phyloP scores from a whole-genome alignment of 2,113 vertebrate species.

The Clarias batrachus region DNA sequence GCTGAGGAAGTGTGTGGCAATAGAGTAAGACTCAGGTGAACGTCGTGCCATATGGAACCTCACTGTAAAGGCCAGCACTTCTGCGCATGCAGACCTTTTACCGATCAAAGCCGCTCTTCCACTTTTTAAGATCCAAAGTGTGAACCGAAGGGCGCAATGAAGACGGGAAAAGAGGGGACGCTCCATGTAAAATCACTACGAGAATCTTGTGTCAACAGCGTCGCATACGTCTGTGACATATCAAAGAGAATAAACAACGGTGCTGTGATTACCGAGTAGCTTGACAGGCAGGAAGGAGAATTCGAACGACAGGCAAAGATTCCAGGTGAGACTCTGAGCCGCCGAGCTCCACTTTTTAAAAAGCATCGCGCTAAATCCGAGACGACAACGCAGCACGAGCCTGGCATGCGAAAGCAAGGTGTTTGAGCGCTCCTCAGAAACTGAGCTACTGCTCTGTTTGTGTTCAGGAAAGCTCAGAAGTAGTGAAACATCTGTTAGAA shows the following conservation, averaged over 20 bases:
- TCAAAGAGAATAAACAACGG: constrained; percentile 61
- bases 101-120: constrained; percentile 20
- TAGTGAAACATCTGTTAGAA: constrained; percentile 34
- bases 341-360: constrained; percentile 51
- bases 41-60: not conserved
- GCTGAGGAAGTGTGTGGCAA: not conserved
- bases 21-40: not conserved
- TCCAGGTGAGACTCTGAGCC: constrained; percentile 54
- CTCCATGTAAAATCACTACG: constrained; percentile 46
- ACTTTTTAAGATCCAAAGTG: constrained; percentile 29
- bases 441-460: constrained; percentile 23
- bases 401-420: constrained; percentile 40
- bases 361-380: constrained; percentile 46
- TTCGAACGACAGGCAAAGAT: constrained; percentile 48
- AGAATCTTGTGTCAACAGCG: constrained; percentile 55
- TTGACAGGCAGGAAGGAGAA: constrained; percentile 50
- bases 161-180: constrained; percentile 24
- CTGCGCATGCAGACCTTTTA: constrained; percentile 15
- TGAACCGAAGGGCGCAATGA: constrained; percentile 32
- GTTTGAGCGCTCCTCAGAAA: constrained; percentile 32
- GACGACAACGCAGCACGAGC: constrained; percentile 41
- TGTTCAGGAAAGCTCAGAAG: constrained; percentile 43
- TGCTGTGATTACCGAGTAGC: constrained; percentile 52
- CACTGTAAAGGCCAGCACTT: constrained; percentile 20
- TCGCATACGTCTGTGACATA: constrained; percentile 53